These are phyloP conservation scores for Pogonomyrmex californicus DNA, from an alignment of 1,140 invertebrate species.

Conservation along the genomic window DNA sequence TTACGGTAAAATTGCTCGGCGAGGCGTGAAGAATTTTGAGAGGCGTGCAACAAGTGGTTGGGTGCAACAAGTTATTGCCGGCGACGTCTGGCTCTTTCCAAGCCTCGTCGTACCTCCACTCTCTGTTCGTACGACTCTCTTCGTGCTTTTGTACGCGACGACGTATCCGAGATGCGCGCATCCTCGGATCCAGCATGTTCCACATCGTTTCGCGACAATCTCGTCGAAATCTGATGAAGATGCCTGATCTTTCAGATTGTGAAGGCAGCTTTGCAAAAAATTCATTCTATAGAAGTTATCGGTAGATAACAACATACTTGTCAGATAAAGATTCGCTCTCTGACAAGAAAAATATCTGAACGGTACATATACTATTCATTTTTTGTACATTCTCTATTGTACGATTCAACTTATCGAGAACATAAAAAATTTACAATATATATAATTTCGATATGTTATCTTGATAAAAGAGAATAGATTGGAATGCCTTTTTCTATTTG, in stretches of 20 bases:
- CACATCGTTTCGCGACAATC: constrained; percentile 60
- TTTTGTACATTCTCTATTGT: not conserved
- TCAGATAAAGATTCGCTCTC: not conserved
- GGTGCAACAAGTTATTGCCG: constrained; percentile 83
- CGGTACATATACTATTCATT: constrained; percentile 5
- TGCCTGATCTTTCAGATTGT: not conserved
- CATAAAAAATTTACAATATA: not conserved
- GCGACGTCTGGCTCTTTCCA: constrained; percentile 77
- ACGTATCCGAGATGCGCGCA: constrained; percentile 45
- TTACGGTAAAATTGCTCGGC: constrained; percentile 82
- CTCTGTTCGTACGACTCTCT: constrained; percentile 51
- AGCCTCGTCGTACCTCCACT: constrained; percentile 53
- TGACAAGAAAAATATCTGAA: not conserved
- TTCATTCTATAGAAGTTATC: not conserved
- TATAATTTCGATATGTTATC: not conserved
- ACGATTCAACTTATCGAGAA: not conserved
- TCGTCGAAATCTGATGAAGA: constrained; percentile 12
- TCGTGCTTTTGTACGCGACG: constrained; percentile 47
- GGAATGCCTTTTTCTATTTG: not conserved
- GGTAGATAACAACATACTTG: not conserved
- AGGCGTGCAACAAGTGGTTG: constrained; percentile 84
- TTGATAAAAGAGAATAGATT: not conserved
- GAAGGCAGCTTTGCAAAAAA: not conserved
- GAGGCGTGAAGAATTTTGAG: constrained; percentile 84
- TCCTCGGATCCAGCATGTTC: constrained; percentile 62